Evolutionary conservation across 2,888 invertebrate species (phyloP).

Genomic region (Parnassius smintheus): DNA sequence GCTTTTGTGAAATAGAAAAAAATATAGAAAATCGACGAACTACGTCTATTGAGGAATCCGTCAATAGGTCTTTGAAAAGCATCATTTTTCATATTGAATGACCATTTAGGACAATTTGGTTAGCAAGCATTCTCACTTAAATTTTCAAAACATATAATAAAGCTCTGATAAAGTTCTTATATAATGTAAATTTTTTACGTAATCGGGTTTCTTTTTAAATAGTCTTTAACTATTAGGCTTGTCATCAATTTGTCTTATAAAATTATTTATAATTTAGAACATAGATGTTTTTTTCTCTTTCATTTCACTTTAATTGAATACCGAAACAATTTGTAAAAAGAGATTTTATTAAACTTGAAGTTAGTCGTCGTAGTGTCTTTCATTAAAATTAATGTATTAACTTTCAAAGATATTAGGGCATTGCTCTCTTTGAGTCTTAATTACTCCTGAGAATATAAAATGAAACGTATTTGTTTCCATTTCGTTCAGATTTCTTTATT

Average conservation of each 20-base stretch:
- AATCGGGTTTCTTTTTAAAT: too few species aligned
- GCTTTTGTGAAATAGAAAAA: too few species aligned
- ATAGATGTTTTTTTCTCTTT: not conserved
- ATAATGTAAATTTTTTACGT: not conserved
- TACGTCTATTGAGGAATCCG: too few species aligned
- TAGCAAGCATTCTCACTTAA: too few species aligned
- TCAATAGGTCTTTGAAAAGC: too few species aligned
- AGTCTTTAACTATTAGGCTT: too few species aligned
- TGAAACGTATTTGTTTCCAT: too few species aligned
- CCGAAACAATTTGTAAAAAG: not conserved
- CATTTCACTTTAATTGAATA: not conserved
- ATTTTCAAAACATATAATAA: too few species aligned
- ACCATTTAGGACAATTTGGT: too few species aligned
- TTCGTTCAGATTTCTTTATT: too few species aligned
- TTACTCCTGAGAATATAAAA: not conserved
- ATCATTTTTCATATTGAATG: too few species aligned
- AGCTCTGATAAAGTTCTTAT: not conserved
- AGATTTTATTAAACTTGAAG: slow-evolving; percentile 13
- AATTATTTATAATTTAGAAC: not conserved
- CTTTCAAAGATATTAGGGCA: slow-evolving; percentile 15
- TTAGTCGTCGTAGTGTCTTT: slow-evolving; percentile 6
- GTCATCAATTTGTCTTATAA: not conserved
- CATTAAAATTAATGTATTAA: slow-evolving; percentile 21
- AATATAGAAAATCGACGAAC: too few species aligned
- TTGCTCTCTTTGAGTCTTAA: slow-evolving; percentile 15